These are phyloP conservation scores for Tillus elongatus DNA, from an alignment of 2,888 invertebrate species.

Conservation along the genomic window DNA sequence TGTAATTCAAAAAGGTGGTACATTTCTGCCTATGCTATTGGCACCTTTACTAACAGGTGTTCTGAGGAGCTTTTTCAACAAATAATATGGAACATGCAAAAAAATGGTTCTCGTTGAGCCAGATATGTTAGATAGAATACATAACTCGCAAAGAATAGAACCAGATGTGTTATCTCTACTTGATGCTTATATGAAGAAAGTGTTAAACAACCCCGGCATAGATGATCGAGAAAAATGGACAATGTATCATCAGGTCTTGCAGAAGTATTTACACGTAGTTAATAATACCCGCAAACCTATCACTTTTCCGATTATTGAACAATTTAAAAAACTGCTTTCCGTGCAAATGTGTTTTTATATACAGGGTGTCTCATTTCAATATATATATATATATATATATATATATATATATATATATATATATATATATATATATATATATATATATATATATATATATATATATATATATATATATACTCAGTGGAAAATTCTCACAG, in stretches of 20 bases:
- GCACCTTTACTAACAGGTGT: conserved; percentile 10
- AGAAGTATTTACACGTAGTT: conserved; percentile 10
- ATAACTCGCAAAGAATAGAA: conserved; percentile 4
- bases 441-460: too few species aligned
- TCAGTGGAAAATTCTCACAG: too few species aligned
- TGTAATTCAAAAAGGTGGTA: conserved; percentile 9
- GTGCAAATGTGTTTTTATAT: too few species aligned
- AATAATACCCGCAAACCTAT: not conserved
- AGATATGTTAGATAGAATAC: conserved; percentile 7
- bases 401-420: too few species aligned
- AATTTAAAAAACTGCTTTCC: too few species aligned
- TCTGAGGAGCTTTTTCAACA: conserved; percentile 11
- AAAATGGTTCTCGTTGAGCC: conserved; percentile 12
- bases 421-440: too few species aligned
- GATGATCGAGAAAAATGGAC: conserved; percentile 13
- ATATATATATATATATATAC: too few species aligned
- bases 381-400: too few species aligned
- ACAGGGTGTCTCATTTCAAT: too few species aligned
- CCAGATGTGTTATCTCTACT: conserved; percentile 6
- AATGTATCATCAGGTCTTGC: conserved; percentile 9
- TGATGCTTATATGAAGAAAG: conserved; percentile 11
- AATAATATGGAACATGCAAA: conserved; percentile 13
- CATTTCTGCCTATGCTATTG: conserved; percentile 7
- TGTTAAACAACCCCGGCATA: conserved; percentile 7
- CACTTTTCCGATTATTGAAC: too few species aligned